Conservation (phyloP, 2,797 vertebrate species). For the Acanthis flammea region DNA sequence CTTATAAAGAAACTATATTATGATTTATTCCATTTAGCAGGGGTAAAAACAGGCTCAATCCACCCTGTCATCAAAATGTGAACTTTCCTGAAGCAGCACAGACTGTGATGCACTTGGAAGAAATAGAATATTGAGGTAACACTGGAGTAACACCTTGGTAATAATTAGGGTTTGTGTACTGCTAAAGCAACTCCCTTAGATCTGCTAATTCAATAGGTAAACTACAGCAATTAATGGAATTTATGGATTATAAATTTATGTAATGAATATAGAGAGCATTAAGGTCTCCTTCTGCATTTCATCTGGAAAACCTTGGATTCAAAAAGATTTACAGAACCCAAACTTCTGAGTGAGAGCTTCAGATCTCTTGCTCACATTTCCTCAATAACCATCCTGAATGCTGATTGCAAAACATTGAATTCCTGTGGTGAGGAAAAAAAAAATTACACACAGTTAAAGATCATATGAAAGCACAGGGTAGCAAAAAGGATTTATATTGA, state of each 20-base stretch:
- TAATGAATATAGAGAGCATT: neutral
- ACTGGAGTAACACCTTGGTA: neutral
- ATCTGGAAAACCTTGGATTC: neutral
- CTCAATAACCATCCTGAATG: neutral
- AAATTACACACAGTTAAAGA: neutral
- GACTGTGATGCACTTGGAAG: neutral
- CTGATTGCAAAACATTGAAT: neutral
- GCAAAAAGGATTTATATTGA: neutral
- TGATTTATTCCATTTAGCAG: neutral
- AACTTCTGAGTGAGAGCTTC: neutral
- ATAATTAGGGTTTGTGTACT: neutral
- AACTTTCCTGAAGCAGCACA: neutral
- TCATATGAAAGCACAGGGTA: neutral
- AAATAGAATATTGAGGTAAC: neutral
- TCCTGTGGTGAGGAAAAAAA: neutral
- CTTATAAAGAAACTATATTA: neutral
- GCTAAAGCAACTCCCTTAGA: neutral
- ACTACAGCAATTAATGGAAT: neutral
- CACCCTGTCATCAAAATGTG: neutral
- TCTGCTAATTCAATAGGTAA: neutral
- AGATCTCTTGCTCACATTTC: neutral
- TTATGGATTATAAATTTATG: neutral
- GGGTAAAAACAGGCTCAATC: neutral
- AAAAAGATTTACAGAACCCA: neutral
- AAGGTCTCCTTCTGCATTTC: neutral